Percentiles rank a stretch among this genome's conserved stretches.
Evolutionary conservation across 2,113 vertebrate genomes (phyloP).

Genomic region (Pagrus major): DNA sequence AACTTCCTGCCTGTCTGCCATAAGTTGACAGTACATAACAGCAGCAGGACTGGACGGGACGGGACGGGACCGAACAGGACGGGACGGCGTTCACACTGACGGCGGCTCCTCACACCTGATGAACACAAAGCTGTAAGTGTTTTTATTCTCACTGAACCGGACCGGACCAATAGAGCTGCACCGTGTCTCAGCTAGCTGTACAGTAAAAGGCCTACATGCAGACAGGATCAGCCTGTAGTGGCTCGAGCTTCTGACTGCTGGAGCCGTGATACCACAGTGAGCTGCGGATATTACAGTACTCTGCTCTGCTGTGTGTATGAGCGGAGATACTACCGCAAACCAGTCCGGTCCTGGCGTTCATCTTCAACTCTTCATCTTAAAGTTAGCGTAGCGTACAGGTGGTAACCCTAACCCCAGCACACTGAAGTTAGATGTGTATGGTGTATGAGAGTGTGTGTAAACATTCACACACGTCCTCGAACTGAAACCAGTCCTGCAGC

Average conservation of each 20-base stretch:
- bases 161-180: too few species aligned
- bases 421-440: neutral
- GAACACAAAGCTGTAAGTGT: conserved; percentile 62
- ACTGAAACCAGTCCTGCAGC: too few species aligned
- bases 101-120: conserved; percentile 31
- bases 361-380: accelerated
- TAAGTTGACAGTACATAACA: conserved; percentile 52
- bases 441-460: neutral
- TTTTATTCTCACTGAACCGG: neutral
- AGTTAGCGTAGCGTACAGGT: neutral
- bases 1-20: conserved; percentile 67
- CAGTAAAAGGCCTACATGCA: neutral
- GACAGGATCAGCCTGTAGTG: neutral
- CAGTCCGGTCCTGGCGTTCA: neutral
- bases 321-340: neutral
- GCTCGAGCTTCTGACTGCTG: too few species aligned
- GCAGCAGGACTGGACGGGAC: too few species aligned
- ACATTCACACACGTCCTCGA: neutral
- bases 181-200: conserved; percentile 1
- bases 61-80: too few species aligned
- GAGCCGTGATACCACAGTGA: conserved; percentile 2
- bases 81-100: neutral
- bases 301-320: too few species aligned
- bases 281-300: neutral
- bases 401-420: too few species aligned